Base-by-base conservation (phyloP, 2,113 vertebrate species). In the Brachyhypopomus gauderio region DNA sequence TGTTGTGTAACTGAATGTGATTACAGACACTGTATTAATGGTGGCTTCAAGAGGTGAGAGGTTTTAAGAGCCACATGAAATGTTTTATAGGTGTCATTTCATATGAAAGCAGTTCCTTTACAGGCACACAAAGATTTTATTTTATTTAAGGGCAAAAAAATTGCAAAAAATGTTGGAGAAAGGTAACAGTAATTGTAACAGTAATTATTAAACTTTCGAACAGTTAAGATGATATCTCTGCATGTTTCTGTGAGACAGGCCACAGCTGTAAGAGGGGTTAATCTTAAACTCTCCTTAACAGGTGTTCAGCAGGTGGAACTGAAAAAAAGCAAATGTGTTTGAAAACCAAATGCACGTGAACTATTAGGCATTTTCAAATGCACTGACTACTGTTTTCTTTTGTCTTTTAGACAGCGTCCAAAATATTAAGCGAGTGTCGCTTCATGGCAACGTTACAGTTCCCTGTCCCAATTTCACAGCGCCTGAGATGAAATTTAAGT, bases 381-480 rank as follows among this genome's bases (percentile, higher is more conserved):
- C 56, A 20, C n/a, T 56, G 25, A 56, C 12, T 27, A 7, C 14
- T n/a, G n/a, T 7, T 78, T 58, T 64, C 16, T 11, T 38, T 45
- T 66, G 1, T 34, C 7, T 22, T 64, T 5, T 66, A 85, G 75
- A 80, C 11, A 60, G 8, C 12, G 25, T 69, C 72, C 52, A 67
- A 22, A 1, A 2, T 2, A 22, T 81, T 25, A 7, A 55, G 4
- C 76, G 45, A 19, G 76, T 79, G 25, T 7, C 2, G 58, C n/a
- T 69, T 55, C 25, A 69, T 20, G n/a, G n/a, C 64, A 74, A 12
- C 3, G 23, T 73, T 38, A 38, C 11, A 1, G 14, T 88, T n/a
- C 20, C 23, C n/a, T 88, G 87, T 74, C 79, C 83, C 0, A 25
- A 1, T n/a, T 59, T 80, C 34, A 77, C 8, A 9, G 64, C 3